Evolutionary conservation across 1,140 invertebrate genomes (phyloP).

Genomic region (Lerema accius): DNA sequence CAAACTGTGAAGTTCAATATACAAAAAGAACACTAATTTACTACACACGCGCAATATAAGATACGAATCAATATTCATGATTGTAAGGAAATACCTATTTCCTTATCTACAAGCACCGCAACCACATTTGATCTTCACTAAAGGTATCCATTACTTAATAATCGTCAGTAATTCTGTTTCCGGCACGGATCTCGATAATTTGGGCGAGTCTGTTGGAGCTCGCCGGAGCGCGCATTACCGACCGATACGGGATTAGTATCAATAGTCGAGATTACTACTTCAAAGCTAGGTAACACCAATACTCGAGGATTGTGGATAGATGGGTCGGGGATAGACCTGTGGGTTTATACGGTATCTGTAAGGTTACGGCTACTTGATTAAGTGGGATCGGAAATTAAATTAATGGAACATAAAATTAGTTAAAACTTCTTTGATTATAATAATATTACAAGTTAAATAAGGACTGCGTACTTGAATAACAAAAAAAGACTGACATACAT

Average conservation of each 20-base stretch:
- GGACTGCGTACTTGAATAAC: no score
- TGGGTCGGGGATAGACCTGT: slow-evolving; percentile 3
- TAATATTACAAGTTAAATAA: no score
- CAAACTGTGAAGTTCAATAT: no score
- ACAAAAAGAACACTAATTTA: no score
- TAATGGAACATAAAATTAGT: no score
- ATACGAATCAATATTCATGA: no score
- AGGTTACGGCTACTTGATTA: neutral
- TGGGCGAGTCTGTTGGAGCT: slow-evolving; percentile 8
- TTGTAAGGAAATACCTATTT: no score
- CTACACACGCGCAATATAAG: no score
- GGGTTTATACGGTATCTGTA: slow-evolving; percentile 2
- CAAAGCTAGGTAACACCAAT: slow-evolving; percentile 27
- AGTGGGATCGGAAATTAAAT: neutral
- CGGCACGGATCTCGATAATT: neutral
- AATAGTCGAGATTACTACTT: slow-evolving; percentile 26
- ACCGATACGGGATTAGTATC: slow-evolving; percentile 31
- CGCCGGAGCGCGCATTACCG: slow-evolving; percentile 19
- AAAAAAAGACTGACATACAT: no score
- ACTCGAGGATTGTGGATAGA: slow-evolving; percentile 36
- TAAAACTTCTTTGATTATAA: no score
- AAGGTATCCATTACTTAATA: neutral
- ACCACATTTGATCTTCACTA: slow-evolving; percentile 24
- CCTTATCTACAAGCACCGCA: no score
- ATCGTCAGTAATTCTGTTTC: slow-evolving; percentile 29